Base-by-base conservation (phyloP, 1,140 invertebrate species). In the Halotydeus destructor region DNA sequence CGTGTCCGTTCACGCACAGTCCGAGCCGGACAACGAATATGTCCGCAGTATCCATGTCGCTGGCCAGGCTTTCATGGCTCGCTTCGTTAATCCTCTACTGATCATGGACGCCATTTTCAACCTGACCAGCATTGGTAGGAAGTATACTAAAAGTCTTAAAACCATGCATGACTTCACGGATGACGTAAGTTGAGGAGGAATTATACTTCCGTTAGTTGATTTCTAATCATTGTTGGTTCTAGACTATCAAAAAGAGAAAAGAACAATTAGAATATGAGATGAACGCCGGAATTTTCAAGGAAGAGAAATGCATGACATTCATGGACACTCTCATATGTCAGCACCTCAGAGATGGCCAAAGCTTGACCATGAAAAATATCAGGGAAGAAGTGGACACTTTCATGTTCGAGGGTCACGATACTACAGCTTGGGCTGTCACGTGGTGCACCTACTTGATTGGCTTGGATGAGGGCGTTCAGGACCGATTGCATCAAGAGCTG, bases 141-240 rank as follows among this genome's bases (percentile, higher is more conserved):
- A 43, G 24, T 50, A 48, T 26, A 12, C 4, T 3, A 14, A 69
- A 39, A 67, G 76, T 34, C 61, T 91, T 6, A 67, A 75, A 38
- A 70, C 80, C 48, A 78, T 93, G 44, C 83, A 93, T 53, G 72
- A 72, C 3, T 70, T 91, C 38, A 88, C 84, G 12, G 76, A 76
- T 52, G 21, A 35, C n/a, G 50, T 48, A 44, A 44, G 19, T 28
- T 28, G 12, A 3, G 1, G 21, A 14, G 1, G 36, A 26, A 44
- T 38, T 25, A 38, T 57, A 21, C 43, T 50, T 6, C 38, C 32
- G 12, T n/a, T n/a, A n/a, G n/a, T n/a, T n/a, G n/a, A n/a, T n/a
- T n/a, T n/a, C n/a, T n/a, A n/a, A n/a, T n/a, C n/a, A n/a, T n/a
- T 43, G 4, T 14, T 23, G 8, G 4, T 18, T 11, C 12, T 5